Evolutionary conservation across 1,140 invertebrate genomes (phyloP).

Genomic region (Drosophila virilis): DNA sequence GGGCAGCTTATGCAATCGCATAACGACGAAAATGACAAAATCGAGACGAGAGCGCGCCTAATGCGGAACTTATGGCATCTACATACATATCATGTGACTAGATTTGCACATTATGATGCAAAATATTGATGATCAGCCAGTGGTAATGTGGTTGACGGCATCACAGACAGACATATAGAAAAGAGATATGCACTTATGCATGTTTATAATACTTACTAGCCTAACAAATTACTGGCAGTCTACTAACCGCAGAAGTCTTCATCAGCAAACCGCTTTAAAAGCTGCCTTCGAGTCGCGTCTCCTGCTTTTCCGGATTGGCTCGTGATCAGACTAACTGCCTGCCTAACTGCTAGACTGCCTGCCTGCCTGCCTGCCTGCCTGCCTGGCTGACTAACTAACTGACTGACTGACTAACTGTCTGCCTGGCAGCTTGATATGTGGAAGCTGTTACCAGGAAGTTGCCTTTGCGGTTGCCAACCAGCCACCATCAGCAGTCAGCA

Average conservation of each 20-base stretch:
- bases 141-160: conserved; percentile 17
- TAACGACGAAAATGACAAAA: conserved; percentile 26
- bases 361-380: neutral
- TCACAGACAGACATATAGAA: conserved; percentile 20
- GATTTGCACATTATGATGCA: conserved; percentile 65
- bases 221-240: conserved; percentile 67
- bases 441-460: conserved; percentile 62
- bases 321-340: conserved; percentile 54
- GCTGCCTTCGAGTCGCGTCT: conserved; percentile 43
- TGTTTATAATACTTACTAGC: conserved; percentile 36
- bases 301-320: conserved; percentile 50
- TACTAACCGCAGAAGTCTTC: conserved; percentile 76
- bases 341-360: conserved; percentile 17
- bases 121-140: conserved; percentile 64
- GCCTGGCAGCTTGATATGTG: conserved; percentile 49
- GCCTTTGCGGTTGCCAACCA: conserved; percentile 53
- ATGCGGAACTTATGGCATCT: conserved; percentile 41
- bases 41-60: neutral
- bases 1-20: conserved; percentile 32
- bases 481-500: conserved; percentile 26
- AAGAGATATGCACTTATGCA: conserved; percentile 50
- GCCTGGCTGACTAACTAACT: conserved; percentile 16
- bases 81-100: conserved; percentile 38
- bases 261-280: conserved; percentile 46
- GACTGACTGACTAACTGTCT: conserved; percentile 35